These are phyloP conservation scores for Podarcis raffonei DNA, from an alignment of 2,113 vertebrate genomes.

Conservation along the genomic window DNA sequence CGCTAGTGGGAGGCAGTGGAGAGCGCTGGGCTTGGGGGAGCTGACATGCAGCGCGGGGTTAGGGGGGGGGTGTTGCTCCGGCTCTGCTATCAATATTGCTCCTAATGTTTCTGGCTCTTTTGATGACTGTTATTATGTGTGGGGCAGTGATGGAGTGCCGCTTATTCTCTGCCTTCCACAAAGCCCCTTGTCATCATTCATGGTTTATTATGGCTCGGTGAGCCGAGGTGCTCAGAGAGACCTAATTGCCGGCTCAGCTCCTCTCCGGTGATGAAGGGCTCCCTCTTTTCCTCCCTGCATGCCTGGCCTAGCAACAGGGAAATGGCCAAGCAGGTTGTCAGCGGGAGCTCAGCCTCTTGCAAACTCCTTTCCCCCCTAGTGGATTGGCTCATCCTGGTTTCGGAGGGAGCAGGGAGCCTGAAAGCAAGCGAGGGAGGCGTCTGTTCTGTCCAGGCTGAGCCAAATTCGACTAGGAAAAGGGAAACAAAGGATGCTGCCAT, in stretches of 20 bases:
- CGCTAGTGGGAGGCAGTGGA: background rate
- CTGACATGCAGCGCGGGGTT: background rate
- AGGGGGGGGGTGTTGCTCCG: background rate
- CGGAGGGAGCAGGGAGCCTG: background rate
- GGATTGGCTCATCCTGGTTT: background rate
- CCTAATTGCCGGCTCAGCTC: background rate
- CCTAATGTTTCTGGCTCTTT: background rate
- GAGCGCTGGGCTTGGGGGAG: no score
- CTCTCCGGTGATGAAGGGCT: accelerated
- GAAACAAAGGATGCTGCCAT: background rate
- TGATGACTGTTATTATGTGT: accelerated
- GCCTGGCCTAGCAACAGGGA: background rate
- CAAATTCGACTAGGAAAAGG: background rate
- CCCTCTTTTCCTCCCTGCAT: background rate
- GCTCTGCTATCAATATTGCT: accelerated
- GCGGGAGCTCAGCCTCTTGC: background rate
- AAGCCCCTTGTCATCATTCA: slow-evolving; percentile 15
- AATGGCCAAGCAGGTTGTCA: background rate
- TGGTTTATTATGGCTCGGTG: background rate
- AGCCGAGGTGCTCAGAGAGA: background rate
- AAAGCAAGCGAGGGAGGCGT: background rate
- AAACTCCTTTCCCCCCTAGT: background rate
- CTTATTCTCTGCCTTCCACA: slow-evolving; percentile 1
- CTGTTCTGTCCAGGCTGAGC: background rate
- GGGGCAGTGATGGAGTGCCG: background rate